Evolutionary conservation across 2,888 invertebrate species (phyloP), one percentile per base, ranked within the genome.

Genomic region (Apoderus coryli): DNA sequence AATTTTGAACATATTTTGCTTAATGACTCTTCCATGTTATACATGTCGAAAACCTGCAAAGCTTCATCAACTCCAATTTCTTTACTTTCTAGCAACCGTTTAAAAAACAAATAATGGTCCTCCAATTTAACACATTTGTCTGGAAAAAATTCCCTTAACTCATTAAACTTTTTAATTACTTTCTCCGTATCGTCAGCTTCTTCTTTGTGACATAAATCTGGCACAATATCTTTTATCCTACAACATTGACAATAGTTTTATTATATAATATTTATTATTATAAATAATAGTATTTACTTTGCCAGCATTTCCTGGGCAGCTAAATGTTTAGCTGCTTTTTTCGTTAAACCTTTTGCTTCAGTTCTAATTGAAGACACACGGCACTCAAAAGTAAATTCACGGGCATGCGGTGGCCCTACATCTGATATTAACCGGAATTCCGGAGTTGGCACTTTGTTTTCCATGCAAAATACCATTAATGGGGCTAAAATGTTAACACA

Each of bases 331-430:
- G 76, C 75, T 36, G 64, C 62, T 50, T 73, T 72, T 51, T 76
- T 76, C 31, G 73, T 74, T 42, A 62, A 62, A 26, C 68, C 64
- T 14, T 63, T 62, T 33, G 68, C 69, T 40, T 53, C 46, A 32
- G 72, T 70, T 41, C 44, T 49, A 47, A 71, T 64, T 23, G 57
- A 58, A 13, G 64, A 65, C 11, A 75, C 59, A 35, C 48, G 44
- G 44, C 70, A 73, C 36, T 64, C 56, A 39, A 67, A 53, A 1
- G 72, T 72, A 53, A 77, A 77, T 40, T 64, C 59, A 42, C 69
- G 66, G 32, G 62, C 60, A 58, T 77, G 76, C 22, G 76, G 65
- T 10, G 76, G 75, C 24, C 76, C 76, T 40, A 71, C 64, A 52
- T 72, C 74, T 10, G 66, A 64, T 36, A 69, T 61, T 48, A 67